Base-by-base conservation (phyloP, 2,888 invertebrate species). In the Erebia palarica region DNA sequence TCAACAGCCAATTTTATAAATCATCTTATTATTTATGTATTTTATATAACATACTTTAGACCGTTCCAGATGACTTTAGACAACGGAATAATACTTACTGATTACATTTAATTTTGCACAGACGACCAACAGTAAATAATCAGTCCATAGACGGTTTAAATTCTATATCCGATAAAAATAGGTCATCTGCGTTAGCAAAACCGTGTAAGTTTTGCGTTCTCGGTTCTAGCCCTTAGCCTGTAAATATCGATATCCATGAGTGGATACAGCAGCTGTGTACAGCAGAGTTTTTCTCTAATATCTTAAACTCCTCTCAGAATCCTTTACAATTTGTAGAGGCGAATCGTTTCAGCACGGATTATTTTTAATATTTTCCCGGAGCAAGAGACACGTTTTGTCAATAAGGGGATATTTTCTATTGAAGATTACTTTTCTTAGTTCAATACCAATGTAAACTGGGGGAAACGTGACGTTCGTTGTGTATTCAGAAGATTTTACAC, bases 351-450 rank as follows among this genome's bases (percentile, higher is more conserved):
- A 76, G 67, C 69, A 75, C 72, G 81, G 85, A 87, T 88, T 88
- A 86, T 82, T 85, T 88, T 84, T 84, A 84, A 86, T 85, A 86
- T 87, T 89, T 86, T 77, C 76, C 73, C 79, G 78, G 75, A 75
- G 84, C 80, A 84, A 84, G 84, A 84, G 83, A 86, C 89, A 89
- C 88, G 91, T 89, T 86, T 87, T 86, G 90, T 91, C 89, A 91
- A 91, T 90, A 91, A 86, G 81, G 83, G 84, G 81, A 79, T 80
- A 78, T 77, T 81, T 81, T 82, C 84, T 84, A 83, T 82, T 80
- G 77, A 78, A 82, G 86, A 88, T 89, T 87, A 86, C 87, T 90
- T 89, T 86, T 78, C 79, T 78, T 76, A 82, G 82, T 84, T 84
- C 88, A 86, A 87, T 86, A 85, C 82, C 82, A 84, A 83, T 79